Conservation (phyloP, 1,140 invertebrate species). For the Dendrolimus punctatus region DNA sequence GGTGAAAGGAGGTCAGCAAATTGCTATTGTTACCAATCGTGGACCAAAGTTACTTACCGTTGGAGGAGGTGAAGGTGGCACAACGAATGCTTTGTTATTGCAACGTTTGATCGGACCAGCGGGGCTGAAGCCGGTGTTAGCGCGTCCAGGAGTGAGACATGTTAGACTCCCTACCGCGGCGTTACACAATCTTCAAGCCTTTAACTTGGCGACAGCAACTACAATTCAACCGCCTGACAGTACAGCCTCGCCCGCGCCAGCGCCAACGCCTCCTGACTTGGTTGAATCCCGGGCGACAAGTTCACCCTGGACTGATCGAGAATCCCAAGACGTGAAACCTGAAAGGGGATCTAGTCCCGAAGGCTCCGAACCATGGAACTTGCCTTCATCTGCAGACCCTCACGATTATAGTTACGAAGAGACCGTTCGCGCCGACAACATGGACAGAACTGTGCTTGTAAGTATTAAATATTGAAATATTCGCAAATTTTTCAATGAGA, state of each 20-base stretch:
- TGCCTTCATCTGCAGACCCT: constrained; percentile 31
- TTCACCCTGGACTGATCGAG: constrained; percentile 48
- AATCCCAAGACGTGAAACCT: constrained; percentile 39
- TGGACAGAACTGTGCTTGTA: constrained; percentile 59
- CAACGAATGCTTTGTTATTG: constrained; percentile 71
- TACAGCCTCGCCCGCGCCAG: constrained; percentile 32
- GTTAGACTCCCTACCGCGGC: constrained; percentile 62
- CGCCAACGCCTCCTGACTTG: constrained; percentile 39
- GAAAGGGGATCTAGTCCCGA: constrained; percentile 48
- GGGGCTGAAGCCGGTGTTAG: constrained; percentile 61
- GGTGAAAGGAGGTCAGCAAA: constrained; percentile 79
- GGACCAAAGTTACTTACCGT: constrained; percentile 78
- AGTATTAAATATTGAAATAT: constrained; percentile 23
- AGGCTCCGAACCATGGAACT: constrained; percentile 46
- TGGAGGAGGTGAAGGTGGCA: constrained; percentile 49
- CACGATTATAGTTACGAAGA: constrained; percentile 62
- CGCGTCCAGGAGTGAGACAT: constrained; percentile 62
- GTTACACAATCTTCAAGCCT: constrained; percentile 63
- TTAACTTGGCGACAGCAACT: constrained; percentile 49
- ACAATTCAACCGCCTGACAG: constrained; percentile 41
- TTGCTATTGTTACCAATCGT: constrained; percentile 79
- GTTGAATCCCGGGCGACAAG: constrained; percentile 40
- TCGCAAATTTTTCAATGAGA: too few relatives aligned
- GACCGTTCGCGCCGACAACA: constrained; percentile 47
- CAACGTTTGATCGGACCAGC: constrained; percentile 61